Evolutionary conservation across 2,113 vertebrate species (phyloP).

Genomic region (Butorides virescens): DNA sequence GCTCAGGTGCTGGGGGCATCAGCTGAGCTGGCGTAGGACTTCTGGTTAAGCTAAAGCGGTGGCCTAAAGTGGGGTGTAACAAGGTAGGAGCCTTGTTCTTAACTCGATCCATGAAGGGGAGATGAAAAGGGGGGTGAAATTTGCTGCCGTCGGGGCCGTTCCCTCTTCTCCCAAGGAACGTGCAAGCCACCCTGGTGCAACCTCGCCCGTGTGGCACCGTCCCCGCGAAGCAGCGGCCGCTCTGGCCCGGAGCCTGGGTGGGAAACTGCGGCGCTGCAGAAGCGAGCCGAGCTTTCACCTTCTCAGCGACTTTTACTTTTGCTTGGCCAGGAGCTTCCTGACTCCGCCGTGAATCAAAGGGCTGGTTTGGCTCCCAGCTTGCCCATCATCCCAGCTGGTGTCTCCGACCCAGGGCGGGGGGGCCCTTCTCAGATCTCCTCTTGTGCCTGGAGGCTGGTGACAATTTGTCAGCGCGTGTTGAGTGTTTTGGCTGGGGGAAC

Average conservation of each 20-base stretch:
- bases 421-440: not conserved
- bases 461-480: fast-evolving
- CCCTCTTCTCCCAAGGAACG: not conserved
- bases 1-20: fast-evolving
- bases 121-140: not conserved
- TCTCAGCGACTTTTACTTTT: not conserved
- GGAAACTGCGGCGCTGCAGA: not conserved
- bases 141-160: fast-evolving
- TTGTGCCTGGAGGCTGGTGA: not conserved
- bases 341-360: not conserved
- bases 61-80: not conserved
- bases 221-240: fast-evolving
- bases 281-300: not conserved
- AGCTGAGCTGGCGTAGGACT: no score
- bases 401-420: not conserved
- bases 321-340: not conserved
- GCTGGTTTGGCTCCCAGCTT: not conserved
- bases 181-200: not conserved
- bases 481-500: not conserved
- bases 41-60: not conserved
- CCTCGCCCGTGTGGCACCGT: fast-evolving
- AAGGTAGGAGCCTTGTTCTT: not conserved
- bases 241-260: not conserved
- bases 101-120: fast-evolving
- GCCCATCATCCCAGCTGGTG: not conserved